Evolutionary conservation across 2,797 vertebrate genomes (phyloP).

Genomic region (Pristis pectinata): DNA sequence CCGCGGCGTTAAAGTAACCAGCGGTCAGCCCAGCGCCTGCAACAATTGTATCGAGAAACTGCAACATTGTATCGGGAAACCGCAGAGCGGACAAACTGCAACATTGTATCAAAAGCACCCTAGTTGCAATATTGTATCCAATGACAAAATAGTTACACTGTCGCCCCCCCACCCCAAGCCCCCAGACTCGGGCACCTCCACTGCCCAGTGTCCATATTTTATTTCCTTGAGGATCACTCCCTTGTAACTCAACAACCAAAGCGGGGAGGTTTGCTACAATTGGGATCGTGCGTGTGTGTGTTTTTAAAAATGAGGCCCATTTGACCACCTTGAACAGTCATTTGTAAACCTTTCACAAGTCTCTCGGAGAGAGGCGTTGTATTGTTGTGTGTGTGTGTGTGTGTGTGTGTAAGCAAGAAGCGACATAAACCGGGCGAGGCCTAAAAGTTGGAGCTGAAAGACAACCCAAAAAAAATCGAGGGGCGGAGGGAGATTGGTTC

Average conservation of each 20-base stretch:
- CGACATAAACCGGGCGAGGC: background rate
- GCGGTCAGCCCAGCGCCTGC: too few relatives aligned
- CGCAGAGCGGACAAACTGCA: constrained; percentile 30
- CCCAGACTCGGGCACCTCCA: background rate
- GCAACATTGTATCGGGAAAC: constrained; percentile 30
- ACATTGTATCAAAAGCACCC: background rate
- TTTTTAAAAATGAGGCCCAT: too few relatives aligned
- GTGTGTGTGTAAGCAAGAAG: background rate
- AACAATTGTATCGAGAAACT: constrained; percentile 8
- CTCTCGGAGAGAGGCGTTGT: too few relatives aligned
- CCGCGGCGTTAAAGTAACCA: too few relatives aligned
- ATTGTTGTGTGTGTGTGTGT: background rate
- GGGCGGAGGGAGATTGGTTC: background rate
- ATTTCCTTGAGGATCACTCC: too few relatives aligned
- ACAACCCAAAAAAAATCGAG: background rate
- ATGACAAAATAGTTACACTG: background rate
- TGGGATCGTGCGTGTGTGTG: too few relatives aligned
- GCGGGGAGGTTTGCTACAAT: too few relatives aligned
- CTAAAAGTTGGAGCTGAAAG: background rate
- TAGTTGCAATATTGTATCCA: background rate
- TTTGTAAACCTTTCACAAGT: too few relatives aligned
- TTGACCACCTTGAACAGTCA: too few relatives aligned
- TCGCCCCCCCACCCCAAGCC: background rate
- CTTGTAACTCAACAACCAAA: too few relatives aligned
- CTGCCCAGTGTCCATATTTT: too few relatives aligned